A percentile compares a stretch with the other conserved stretches of the same genome.
phyloP scores from a whole-genome alignment of 2,797 vertebrate genomes.

The Borostomias antarcticus region DNA sequence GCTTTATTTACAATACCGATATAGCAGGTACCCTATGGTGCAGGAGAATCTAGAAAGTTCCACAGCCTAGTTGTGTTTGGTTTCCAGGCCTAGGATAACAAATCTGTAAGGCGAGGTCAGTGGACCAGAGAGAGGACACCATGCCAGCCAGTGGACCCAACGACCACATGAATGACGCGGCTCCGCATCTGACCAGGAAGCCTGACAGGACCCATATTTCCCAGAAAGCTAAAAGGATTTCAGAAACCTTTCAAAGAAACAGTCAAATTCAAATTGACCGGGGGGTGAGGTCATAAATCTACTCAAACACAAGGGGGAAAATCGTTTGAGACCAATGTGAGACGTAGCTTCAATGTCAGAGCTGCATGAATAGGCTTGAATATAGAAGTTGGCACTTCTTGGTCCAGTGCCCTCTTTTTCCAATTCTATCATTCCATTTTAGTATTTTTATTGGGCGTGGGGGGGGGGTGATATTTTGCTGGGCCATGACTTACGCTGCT shows the following conservation, averaged over 20 bases:
- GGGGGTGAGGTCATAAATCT: slow-evolving; percentile 42
- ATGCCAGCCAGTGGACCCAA: slow-evolving; percentile 13
- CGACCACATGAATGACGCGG: slow-evolving; percentile 39
- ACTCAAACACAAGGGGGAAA: slow-evolving; percentile 15
- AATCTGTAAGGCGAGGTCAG: not conserved
- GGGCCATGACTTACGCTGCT: slow-evolving; percentile 32
- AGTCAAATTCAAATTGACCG: slow-evolving; percentile 38
- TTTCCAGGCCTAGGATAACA: slow-evolving; percentile 17
- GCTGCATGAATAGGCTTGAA: slow-evolving; percentile 21
- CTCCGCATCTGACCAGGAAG: slow-evolving; percentile 45
- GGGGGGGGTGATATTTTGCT: slow-evolving; percentile 34
- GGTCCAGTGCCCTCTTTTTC: slow-evolving; percentile 31
- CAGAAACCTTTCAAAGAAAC: slow-evolving; percentile 37
- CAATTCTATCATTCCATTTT: slow-evolving; percentile 40
- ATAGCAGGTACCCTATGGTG: not conserved
- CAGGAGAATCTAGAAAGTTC: not conserved
- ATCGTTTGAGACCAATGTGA: slow-evolving; percentile 43
- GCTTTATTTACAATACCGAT: not conserved
- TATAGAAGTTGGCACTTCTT: slow-evolving; percentile 41
- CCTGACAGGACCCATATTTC: slow-evolving; percentile 45
- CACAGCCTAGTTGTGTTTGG: slow-evolving; percentile 4
- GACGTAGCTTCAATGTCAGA: slow-evolving; percentile 48
- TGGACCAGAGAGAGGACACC: not conserved
- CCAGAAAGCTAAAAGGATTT: slow-evolving; percentile 36
- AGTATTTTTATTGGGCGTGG: slow-evolving; percentile 46